Percentiles rank a stretch among this genome's conserved stretches.
phyloP scores from a whole-genome alignment of 2,888 invertebrate species.

The Leptinotarsa tumamoca region DNA sequence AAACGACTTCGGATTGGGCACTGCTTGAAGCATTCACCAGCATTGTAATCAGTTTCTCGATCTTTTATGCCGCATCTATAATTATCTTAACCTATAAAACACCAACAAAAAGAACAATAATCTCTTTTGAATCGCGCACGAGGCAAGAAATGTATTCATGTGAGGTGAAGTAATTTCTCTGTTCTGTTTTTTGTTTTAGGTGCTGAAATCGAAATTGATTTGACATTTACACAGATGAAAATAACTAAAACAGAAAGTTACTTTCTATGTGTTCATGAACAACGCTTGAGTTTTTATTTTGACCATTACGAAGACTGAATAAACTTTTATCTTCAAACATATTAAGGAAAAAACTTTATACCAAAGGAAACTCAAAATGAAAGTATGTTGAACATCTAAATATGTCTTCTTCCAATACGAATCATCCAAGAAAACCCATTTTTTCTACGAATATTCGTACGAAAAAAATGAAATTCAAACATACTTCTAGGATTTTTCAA shows the following conservation, averaged over 20 bases:
- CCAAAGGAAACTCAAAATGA: too few relatives aligned
- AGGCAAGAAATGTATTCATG: slow-evolving; percentile 29
- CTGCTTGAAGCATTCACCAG: slow-evolving; percentile 2
- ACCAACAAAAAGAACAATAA: slow-evolving; percentile 32
- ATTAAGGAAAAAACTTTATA: too few relatives aligned
- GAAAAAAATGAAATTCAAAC: too few relatives aligned
- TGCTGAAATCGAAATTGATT: background rate
- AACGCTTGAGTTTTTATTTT: too few relatives aligned
- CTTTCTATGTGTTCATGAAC: too few relatives aligned
- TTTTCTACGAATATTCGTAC: too few relatives aligned
- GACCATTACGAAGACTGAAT: too few relatives aligned
- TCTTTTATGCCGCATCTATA: slow-evolving; percentile 35
- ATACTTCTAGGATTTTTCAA: too few relatives aligned
- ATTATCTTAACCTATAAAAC: slow-evolving; percentile 41
- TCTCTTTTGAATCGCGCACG: slow-evolving; percentile 35
- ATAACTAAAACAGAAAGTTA: background rate
- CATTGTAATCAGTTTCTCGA: slow-evolving; percentile 27
- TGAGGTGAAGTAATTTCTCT: slow-evolving; percentile 5
- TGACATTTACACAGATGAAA: background rate
- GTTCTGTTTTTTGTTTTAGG: background rate
- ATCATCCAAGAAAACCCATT: too few relatives aligned
- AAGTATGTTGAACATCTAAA: too few relatives aligned
- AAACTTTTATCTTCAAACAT: too few relatives aligned
- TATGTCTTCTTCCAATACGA: too few relatives aligned
- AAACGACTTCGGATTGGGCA: slow-evolving; percentile 8